phyloP scores from a whole-genome alignment of 2,797 vertebrate species.

The Craterocephalus amniculus region DNA sequence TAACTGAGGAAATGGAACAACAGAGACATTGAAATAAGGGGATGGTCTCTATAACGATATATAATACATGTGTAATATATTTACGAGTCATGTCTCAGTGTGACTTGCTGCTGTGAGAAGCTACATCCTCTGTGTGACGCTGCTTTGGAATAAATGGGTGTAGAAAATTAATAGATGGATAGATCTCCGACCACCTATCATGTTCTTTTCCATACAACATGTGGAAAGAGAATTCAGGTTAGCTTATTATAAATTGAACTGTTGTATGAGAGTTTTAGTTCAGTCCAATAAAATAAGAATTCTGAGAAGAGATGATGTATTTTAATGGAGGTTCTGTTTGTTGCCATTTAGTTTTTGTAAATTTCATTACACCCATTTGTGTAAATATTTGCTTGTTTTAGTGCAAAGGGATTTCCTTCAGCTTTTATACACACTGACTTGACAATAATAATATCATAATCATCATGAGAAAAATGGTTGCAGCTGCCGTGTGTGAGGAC shows the following conservation, averaged over 20 bases:
- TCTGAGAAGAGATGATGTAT: background rate
- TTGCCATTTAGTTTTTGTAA: background rate
- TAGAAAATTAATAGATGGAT: background rate
- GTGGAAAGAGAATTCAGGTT: background rate
- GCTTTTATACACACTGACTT: background rate
- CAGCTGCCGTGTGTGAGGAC: no score
- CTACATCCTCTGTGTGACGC: background rate
- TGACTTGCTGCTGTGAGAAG: background rate
- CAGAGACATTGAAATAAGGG: background rate
- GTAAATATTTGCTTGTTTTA: background rate
- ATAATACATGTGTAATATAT: background rate
- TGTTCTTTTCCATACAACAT: background rate
- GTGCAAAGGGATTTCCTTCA: background rate
- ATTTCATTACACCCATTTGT: background rate
- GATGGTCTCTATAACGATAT: background rate
- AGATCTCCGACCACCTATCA: no score
- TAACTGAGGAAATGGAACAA: background rate
- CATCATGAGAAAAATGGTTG: no score
- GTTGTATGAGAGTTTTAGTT: background rate
- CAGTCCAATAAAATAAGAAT: background rate
- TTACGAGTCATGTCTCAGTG: background rate
- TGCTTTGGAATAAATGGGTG: background rate
- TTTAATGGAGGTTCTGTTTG: background rate
- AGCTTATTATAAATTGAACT: background rate
- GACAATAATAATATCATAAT: no score